Percentiles rank a stretch among this genome's conserved stretches.
These are phyloP conservation scores for Regulus satrapa DNA, from an alignment of 2,113 vertebrate genomes.

Conservation along the genomic window DNA sequence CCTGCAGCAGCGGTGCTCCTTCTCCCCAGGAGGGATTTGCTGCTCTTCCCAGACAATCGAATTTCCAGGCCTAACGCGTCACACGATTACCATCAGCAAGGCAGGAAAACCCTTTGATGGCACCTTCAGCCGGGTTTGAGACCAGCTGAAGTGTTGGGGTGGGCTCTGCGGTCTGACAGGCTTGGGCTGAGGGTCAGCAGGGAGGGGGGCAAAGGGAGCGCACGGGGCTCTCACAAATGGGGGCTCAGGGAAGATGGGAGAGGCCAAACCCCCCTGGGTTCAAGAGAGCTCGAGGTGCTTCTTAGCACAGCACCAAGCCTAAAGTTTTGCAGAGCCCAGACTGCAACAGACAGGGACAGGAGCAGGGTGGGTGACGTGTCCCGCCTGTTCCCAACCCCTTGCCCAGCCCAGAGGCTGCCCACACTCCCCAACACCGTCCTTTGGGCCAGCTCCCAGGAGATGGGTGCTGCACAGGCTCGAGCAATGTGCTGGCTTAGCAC, in stretches of 20 bases:
- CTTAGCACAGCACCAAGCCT: background rate
- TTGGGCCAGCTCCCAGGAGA: background rate
- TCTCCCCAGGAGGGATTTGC: background rate
- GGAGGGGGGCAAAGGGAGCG: background rate
- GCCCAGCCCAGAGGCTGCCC: background rate
- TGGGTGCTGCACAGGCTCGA: rapidly evolving
- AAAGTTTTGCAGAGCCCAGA: background rate
- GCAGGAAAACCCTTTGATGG: background rate
- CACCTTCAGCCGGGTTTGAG: background rate
- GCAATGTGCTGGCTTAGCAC: background rate
- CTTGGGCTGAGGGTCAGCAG: background rate
- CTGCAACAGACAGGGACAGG: background rate
- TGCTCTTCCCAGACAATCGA: background rate
- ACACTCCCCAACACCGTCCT: background rate
- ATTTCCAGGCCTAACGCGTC: background rate
- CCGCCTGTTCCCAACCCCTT: background rate
- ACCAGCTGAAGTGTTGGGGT: background rate
- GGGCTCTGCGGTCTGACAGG: background rate
- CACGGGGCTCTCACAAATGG: background rate
- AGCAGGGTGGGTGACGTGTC: rapidly evolving
- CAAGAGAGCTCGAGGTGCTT: background rate
- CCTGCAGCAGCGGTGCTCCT: background rate
- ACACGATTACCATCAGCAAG: background rate
- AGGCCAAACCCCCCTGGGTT: background rate
- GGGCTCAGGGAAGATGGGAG: background rate